Evolutionary conservation across 2,888 invertebrate genomes (phyloP), one percentile per base, ranked within the genome.

Genomic region (Drosophila formosana): DNA sequence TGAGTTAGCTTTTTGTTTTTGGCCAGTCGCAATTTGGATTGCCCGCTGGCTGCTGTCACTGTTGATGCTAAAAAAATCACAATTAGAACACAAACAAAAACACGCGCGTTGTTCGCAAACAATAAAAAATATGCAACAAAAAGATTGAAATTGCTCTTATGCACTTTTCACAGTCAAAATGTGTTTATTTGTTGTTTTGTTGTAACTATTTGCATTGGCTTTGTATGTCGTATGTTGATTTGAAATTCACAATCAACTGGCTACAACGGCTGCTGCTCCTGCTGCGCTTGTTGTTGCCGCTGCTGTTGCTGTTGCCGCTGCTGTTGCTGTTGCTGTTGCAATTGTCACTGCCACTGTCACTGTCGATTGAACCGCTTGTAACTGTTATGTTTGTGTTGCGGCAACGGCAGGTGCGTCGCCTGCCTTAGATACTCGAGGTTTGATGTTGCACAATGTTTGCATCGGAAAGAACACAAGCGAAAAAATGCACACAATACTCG

Each of bases 81-180:
- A 61, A 66, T 60, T 49, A 66, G 47, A 60, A 66, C 45, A 64
- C 46, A 62, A 50, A 67, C 52, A 58, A 60, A 47, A 80, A 66
- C 63, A 68, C 74, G 56, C 68, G 50, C 68, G 47, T 43, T 62
- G 53, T 52, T 60, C 47, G 67, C 75, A 80, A 78, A 72, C 64
- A 70, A 68, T 73, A 61, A 80, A 69, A 80, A 76, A 75, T 61
- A 75, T 70, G 69, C 79, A 79, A 82, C 80, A 82, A 69, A 76
- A 83, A 80, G 49, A 41, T 32, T 46, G 9, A 13, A 43, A 5
- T 34, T 23, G 13, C 34, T 43, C 3, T 18, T 51, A 41, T 45
- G 8, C 71, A 76, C 76, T 64, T 55, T 75, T 32, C 52, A 50
- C 70, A 32, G 52, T 68, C 37, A 58, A 41, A 41, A 13, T 41